Percentiles rank a stretch among this genome's conserved stretches.
These are phyloP conservation scores for Chunga burmeisteri DNA, from an alignment of 2,113 vertebrate species.

Conservation along the genomic window DNA sequence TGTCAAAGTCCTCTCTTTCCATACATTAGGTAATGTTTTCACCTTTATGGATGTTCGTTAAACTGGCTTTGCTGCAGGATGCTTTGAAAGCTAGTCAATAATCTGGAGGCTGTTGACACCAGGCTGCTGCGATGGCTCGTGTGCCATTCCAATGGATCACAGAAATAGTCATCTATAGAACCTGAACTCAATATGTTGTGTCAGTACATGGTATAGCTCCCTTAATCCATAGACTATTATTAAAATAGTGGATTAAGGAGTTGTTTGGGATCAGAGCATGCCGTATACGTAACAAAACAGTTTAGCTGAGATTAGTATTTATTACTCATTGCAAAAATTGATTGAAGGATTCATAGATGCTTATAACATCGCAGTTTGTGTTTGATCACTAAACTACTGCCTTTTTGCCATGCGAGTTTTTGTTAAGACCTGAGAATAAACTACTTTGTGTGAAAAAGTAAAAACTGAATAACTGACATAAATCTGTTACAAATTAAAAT, in stretches of 20 bases:
- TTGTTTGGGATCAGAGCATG: conserved; percentile 27
- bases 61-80: background rate
- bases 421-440: background rate
- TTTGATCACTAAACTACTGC: background rate
- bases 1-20: background rate
- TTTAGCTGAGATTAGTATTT: conserved; percentile 52
- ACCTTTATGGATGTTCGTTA: background rate
- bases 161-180: background rate
- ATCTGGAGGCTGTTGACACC: conserved; percentile 4
- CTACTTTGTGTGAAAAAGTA: background rate
- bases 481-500: background rate
- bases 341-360: background rate
- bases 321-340: conserved; percentile 4
- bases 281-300: conserved; percentile 41
- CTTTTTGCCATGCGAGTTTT: background rate
- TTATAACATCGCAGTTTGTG: background rate
- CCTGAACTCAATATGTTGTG: background rate
- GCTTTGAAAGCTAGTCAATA: conserved; percentile 14
- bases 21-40: background rate
- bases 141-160: conserved; percentile 24
- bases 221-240: conserved; percentile 54
- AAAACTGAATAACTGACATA: background rate
- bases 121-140: background rate
- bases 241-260: conserved; percentile 59
- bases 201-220: conserved; percentile 16